A percentile compares a stretch with the other conserved stretches of the same genome.
phyloP scores from a whole-genome alignment of 2,797 vertebrate species.

The Tenualosa ilisha region DNA sequence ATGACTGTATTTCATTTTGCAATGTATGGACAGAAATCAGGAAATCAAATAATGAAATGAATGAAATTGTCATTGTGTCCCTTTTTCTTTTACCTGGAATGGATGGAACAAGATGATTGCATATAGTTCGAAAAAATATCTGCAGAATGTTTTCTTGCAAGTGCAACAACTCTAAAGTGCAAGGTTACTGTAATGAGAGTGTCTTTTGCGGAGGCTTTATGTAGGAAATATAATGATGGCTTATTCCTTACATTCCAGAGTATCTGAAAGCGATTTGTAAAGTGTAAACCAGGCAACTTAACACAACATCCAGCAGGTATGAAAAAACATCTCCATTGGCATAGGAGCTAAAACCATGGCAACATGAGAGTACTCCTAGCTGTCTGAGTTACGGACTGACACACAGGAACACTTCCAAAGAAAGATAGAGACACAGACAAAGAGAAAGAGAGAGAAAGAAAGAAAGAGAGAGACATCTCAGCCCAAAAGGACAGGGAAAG shows the following conservation, averaged over 20 bases:
- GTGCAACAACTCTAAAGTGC: too few species aligned
- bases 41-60: too few species aligned
- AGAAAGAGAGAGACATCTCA: not conserved
- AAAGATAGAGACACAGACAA: not conserved
- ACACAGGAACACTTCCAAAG: not conserved
- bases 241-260: not conserved
- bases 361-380: not conserved
- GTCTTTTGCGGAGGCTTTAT: not conserved
- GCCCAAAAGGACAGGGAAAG: not conserved
- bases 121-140: too few species aligned
- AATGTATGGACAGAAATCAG: too few species aligned
- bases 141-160: too few species aligned
- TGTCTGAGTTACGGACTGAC: not conserved
- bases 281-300: not conserved
- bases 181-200: not conserved
- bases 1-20: too few species aligned
- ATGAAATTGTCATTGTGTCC: too few species aligned
- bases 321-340: not conserved
- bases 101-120: too few species aligned
- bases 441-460: not conserved
- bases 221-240: not conserved
- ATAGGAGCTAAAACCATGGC: conserved; percentile 7
- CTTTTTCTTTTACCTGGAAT: too few species aligned
- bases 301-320: not conserved
- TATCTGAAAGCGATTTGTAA: not conserved